These are phyloP conservation scores for Herminia tarsipennalis DNA, from an alignment of 2,888 invertebrate species.

Conservation along the genomic window DNA sequence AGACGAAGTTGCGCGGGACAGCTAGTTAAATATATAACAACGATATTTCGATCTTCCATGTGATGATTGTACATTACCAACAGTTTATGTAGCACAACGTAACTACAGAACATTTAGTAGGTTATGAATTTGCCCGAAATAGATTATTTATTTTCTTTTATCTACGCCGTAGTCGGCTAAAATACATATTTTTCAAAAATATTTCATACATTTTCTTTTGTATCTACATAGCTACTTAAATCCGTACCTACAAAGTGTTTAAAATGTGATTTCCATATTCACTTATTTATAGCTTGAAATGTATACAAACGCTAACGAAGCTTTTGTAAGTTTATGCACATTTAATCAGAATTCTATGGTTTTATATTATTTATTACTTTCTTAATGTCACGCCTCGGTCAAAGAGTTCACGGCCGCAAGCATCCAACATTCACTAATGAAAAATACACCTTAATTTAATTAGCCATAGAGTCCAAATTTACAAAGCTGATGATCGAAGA, in stretches of 20 bases:
- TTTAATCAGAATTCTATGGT: conserved; percentile 28
- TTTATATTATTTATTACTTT: conserved; percentile 23
- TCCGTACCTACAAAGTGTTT: neutral
- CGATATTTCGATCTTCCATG: too few relatives aligned
- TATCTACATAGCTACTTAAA: too few relatives aligned
- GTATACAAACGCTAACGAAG: conserved; percentile 3
- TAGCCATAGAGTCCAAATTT: neutral
- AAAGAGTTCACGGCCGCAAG: conserved; percentile 36
- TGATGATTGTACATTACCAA: too few relatives aligned
- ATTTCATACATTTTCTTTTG: neutral
- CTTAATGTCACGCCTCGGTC: conserved; percentile 29
- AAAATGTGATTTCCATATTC: neutral
- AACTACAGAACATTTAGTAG: too few relatives aligned
- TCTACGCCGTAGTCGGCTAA: too few relatives aligned
- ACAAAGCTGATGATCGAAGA: neutral
- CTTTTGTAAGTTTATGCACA: conserved; percentile 7
- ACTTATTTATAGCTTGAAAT: conserved; percentile 4
- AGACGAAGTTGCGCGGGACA: too few relatives aligned
- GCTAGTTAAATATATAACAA: too few relatives aligned
- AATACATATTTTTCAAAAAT: too few relatives aligned
- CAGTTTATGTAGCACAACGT: too few relatives aligned
- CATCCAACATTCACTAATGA: conserved; percentile 11
- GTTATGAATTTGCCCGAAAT: too few relatives aligned
- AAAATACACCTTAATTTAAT: neutral
- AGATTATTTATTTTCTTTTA: too few relatives aligned